Evolutionary conservation across 2,888 invertebrate genomes (phyloP).

Genomic region (Rotaria macrura): DNA sequence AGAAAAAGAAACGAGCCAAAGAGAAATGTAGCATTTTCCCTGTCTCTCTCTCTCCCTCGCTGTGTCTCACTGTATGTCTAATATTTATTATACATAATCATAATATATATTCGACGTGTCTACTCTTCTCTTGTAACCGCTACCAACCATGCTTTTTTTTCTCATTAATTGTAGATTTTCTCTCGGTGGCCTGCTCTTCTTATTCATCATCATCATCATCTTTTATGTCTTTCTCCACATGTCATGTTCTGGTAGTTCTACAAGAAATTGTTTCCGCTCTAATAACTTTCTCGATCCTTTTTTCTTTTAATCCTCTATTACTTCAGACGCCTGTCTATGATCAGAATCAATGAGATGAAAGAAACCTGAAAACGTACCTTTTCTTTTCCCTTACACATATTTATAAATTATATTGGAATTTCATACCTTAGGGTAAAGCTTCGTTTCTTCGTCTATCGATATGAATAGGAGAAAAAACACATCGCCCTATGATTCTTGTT

Average conservation of each 20-base stretch:
- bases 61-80: not conserved
- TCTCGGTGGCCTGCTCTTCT: not conserved
- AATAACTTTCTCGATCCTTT: not conserved
- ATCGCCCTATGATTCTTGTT: not conserved
- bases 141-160: not conserved
- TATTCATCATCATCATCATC: not conserved
- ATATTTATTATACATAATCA: not conserved
- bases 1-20: not conserved
- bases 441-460: not conserved
- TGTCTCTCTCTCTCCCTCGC: not conserved
- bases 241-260: not conserved
- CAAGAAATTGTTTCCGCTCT: not conserved
- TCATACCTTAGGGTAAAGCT: not conserved
- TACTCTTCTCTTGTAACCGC: not conserved
- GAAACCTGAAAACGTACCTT: not conserved
- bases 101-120: not conserved
- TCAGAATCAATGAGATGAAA: not conserved
- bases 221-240: not conserved
- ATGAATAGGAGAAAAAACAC: not conserved
- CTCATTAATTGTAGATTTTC: not conserved
- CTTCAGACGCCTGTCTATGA: not conserved
- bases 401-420: not conserved
- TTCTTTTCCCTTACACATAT: not conserved
- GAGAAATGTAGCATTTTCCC: not conserved
- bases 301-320: not conserved